Evolutionary conservation across 2,888 invertebrate species (phyloP).

Genomic region (Gryllus longicercus): DNA sequence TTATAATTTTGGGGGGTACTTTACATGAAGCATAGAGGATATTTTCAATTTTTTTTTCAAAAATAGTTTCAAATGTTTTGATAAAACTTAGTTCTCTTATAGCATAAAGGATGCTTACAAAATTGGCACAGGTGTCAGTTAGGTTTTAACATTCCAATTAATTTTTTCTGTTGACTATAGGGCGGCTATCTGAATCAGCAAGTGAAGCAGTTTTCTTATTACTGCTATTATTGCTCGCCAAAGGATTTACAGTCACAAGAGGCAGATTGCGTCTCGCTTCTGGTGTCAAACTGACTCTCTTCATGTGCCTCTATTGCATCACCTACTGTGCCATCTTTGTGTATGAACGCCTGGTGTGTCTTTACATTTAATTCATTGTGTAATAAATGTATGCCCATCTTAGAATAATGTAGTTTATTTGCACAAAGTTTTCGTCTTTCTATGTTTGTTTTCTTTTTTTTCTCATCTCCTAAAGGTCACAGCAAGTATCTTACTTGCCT

Average conservation of each 20-base stretch:
- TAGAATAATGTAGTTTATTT: too few species aligned
- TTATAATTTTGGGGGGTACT: too few species aligned
- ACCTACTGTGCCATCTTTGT: conserved; percentile 73
- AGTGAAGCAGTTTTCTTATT: conserved; percentile 74
- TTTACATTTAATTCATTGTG: not conserved
- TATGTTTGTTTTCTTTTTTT: not conserved
- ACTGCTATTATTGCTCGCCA: conserved; percentile 77
- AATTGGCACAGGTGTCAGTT: too few species aligned
- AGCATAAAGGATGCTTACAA: too few species aligned
- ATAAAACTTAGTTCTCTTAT: too few species aligned
- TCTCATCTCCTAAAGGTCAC: not conserved
- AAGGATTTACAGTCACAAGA: conserved; percentile 87
- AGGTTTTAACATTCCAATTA: too few species aligned
- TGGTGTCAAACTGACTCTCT: conserved; percentile 71
- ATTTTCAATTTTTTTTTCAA: too few species aligned
- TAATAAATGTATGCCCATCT: too few species aligned
- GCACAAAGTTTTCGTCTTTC: not conserved
- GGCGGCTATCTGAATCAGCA: conserved; percentile 65
- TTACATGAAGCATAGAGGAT: too few species aligned
- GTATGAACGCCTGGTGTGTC: conserved; percentile 69
- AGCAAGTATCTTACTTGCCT: too few species aligned
- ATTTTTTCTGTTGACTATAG: conserved; percentile 48
- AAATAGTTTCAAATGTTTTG: too few species aligned
- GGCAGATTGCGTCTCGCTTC: conserved; percentile 71
- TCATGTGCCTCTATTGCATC: conserved; percentile 72